Base-by-base conservation (phyloP, 2,113 vertebrate species). In the Corythaeola cristata region DNA sequence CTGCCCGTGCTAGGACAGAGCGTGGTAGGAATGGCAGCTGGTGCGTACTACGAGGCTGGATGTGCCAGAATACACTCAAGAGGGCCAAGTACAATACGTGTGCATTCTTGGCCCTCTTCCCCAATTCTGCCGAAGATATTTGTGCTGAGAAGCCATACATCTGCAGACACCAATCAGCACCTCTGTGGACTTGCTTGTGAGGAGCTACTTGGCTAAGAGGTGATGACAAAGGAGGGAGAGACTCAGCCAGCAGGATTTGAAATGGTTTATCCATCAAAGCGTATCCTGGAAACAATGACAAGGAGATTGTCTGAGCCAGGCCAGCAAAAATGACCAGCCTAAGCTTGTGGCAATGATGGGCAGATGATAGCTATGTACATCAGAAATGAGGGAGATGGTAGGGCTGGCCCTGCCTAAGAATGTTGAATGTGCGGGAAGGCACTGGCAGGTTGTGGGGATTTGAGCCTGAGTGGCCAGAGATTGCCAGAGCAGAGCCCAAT, bases 11-110 rank as follows among this genome's bases (percentile, higher is more conserved):
- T 35, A 27, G 60, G 49, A 72, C 59, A 60, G 26, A 67, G 12
- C 0, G 0, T 27, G 58, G 30, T 15, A 35, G 62, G 49, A 50
- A 16, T 8, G 44, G 59, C 52, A 71, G 59, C 81, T 96, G 90
- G 50, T 39, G 26, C 3, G 0, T 52, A 3, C 30, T 52, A 26
- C 0, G 0, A 76, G 49, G n/a, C 45, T 72, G 50, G 47, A 30
- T 37, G 47, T 96, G 60, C 53, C 75, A 64, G 55, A 85, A 72
- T 44, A 44, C 7, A 5, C 63, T 50, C 52, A 32, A 50, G 78
- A 49, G 89, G 96, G 68, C 27, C 30, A 86, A 66, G 8, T 33
- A 39, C 0, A 0, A 15, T 89, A 12, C 0, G 0, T 69, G 19
- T 60, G 44, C 17, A 7, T 15, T 23, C 52, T 90, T 74, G 49